Evolutionary conservation across 2,888 invertebrate genomes (phyloP).

Genomic region (Eucera pruinosa): DNA sequence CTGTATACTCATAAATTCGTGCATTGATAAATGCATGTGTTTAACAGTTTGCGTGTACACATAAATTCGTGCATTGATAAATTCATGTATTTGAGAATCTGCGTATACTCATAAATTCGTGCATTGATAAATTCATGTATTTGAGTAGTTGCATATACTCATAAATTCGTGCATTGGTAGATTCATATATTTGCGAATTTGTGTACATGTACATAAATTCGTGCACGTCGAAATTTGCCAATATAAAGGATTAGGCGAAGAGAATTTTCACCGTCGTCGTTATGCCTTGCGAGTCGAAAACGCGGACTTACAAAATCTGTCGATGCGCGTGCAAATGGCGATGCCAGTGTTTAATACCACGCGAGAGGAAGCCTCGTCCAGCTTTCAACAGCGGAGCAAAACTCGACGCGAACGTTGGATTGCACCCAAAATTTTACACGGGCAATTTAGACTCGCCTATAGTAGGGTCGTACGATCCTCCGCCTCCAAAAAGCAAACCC

Average conservation of each 20-base stretch:
- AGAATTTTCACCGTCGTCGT: constrained; percentile 11
- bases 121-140: too few relatives aligned
- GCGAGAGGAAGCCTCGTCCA: constrained; percentile 43
- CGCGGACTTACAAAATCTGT: constrained; percentile 45
- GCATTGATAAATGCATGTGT: too few relatives aligned
- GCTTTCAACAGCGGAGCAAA: constrained; percentile 55
- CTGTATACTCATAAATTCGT: too few relatives aligned
- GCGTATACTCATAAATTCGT: too few relatives aligned
- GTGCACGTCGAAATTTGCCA: too few relatives aligned
- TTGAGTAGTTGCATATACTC: too few relatives aligned
- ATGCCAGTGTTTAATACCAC: constrained; percentile 49
- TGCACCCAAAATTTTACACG: constrained; percentile 55
- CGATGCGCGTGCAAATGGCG: constrained; percentile 62
- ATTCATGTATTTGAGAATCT: too few relatives aligned
- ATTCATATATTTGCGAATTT: too few relatives aligned
- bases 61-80: too few relatives aligned
- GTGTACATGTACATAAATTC: too few relatives aligned
- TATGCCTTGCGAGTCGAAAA: constrained; percentile 37
- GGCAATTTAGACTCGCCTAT: constrained; percentile 28
- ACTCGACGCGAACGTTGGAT: constrained; percentile 36
- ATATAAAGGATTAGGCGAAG: neutral
- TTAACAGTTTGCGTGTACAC: too few relatives aligned
- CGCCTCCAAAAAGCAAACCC: constrained; percentile 5
- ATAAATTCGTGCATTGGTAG: too few relatives aligned
- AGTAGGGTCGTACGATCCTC: constrained; percentile 59